Conservation (phyloP, 2,888 invertebrate genomes). For the Xylota segnis region DNA sequence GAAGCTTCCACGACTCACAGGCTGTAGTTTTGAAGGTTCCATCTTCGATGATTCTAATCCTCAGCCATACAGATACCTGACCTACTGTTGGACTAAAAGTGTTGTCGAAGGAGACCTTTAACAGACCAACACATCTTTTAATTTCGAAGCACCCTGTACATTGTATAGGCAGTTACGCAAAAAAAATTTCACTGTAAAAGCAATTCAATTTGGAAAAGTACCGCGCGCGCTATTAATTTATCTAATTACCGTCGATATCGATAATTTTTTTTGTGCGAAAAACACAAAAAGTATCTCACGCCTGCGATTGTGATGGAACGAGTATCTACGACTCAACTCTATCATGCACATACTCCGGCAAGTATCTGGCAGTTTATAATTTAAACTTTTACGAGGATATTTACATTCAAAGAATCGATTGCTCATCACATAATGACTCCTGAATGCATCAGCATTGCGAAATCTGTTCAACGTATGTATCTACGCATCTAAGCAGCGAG, state of each 20-base stretch:
- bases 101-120: too few species aligned
- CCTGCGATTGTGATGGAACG: background rate
- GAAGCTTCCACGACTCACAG: too few species aligned
- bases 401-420: background rate
- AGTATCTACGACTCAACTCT: background rate
- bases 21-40: too few species aligned
- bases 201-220: conserved; percentile 7
- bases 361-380: background rate
- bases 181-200: background rate
- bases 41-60: too few species aligned
- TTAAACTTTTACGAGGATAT: background rate
- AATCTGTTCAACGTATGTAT: conserved; percentile 22
- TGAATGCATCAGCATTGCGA: conserved; percentile 30
- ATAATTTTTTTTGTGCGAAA: background rate
- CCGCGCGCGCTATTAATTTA: background rate
- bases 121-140: too few species aligned
- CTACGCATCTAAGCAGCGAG: conserved; percentile 5
- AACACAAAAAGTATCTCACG: background rate
- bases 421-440: conserved; percentile 12
- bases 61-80: too few species aligned
- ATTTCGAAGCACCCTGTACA: background rate
- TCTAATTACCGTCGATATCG: conserved; percentile 9
- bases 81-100: too few species aligned
- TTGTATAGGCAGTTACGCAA: background rate
- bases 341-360: too few species aligned